Percentiles rank a stretch among this genome's conserved stretches.
Evolutionary conservation across 2,113 vertebrate species (phyloP).

Genomic region (Ictalurus punctatus): DNA sequence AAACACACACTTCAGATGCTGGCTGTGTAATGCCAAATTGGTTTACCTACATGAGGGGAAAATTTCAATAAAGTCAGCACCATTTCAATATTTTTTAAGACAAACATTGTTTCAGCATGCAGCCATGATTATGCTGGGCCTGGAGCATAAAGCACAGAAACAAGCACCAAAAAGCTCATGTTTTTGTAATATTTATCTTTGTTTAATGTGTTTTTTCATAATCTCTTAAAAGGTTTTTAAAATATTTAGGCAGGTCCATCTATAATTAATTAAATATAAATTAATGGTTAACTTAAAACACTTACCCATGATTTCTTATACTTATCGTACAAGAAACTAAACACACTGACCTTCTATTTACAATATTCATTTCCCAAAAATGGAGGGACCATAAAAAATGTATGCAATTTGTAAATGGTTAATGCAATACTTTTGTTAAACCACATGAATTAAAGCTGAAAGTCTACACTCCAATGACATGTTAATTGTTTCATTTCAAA

Average conservation of each 20-base stretch:
- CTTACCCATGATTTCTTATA: not conserved
- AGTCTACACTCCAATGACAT: too few relatives aligned
- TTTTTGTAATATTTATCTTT: not conserved
- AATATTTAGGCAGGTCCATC: not conserved
- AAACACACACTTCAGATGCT: slow-evolving; percentile 34
- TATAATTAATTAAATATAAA: not conserved
- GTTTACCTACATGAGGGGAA: not conserved
- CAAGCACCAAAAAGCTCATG: too few relatives aligned
- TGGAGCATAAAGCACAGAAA: not conserved
- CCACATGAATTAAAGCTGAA: too few relatives aligned
- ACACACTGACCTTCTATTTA: not conserved
- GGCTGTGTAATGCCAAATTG: slow-evolving; percentile 8
- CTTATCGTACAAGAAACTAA: not conserved
- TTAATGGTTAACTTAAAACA: not conserved
- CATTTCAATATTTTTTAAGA: slow-evolving; percentile 1
- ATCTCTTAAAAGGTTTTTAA: not conserved
- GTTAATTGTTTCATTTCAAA: too few relatives aligned
- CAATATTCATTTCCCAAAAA: not conserved
- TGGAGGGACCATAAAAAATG: too few relatives aligned
- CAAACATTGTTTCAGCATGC: not conserved
- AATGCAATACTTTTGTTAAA: too few relatives aligned
- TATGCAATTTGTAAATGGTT: too few relatives aligned
- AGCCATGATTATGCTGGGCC: not conserved
- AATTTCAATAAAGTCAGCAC: not conserved
- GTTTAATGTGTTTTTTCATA: not conserved